A percentile compares a stretch with the other conserved stretches of the same genome.
Conservation (phyloP, 2,888 invertebrate genomes). For the Stenotaenia linearis region DNA sequence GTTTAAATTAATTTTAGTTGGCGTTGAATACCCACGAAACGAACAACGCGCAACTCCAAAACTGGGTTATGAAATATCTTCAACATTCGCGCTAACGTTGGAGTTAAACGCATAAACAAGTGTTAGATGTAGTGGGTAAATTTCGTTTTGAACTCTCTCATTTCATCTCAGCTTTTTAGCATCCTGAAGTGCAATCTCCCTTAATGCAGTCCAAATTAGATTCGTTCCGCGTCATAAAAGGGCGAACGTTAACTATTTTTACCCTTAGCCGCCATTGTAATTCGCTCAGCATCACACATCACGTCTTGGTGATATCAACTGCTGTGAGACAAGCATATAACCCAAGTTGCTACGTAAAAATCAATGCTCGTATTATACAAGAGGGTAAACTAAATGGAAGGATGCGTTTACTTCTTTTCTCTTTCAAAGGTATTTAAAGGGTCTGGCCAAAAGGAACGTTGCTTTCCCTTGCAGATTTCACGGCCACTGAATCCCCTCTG, state of each 20-base stretch:
- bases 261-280: slow-evolving; percentile 23
- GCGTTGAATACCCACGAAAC: not conserved
- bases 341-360: slow-evolving; percentile 11
- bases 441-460: slow-evolving; percentile 1
- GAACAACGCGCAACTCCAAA: not conserved
- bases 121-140: slow-evolving; percentile 2
- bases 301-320: slow-evolving; percentile 20
- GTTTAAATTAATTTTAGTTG: not conserved
- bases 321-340: slow-evolving; percentile 24
- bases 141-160: slow-evolving; percentile 13
- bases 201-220: slow-evolving; percentile 23
- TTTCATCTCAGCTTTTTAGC: slow-evolving; percentile 7
- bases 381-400: slow-evolving; percentile 23
- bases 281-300: slow-evolving; percentile 26
- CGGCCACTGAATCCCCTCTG: not conserved
- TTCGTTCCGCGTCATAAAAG: slow-evolving; percentile 26
- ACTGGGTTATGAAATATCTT: not conserved
- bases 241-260: slow-evolving; percentile 26
- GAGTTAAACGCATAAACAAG: not conserved
- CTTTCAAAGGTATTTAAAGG: slow-evolving; percentile 17
- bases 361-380: slow-evolving; percentile 16
- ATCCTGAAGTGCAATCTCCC: slow-evolving; percentile 24
- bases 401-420: not conserved
- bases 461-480: slow-evolving; percentile 26
- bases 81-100: not conserved